Conservation (phyloP, 1,140 invertebrate species). For the Drosophila neocordata region DNA sequence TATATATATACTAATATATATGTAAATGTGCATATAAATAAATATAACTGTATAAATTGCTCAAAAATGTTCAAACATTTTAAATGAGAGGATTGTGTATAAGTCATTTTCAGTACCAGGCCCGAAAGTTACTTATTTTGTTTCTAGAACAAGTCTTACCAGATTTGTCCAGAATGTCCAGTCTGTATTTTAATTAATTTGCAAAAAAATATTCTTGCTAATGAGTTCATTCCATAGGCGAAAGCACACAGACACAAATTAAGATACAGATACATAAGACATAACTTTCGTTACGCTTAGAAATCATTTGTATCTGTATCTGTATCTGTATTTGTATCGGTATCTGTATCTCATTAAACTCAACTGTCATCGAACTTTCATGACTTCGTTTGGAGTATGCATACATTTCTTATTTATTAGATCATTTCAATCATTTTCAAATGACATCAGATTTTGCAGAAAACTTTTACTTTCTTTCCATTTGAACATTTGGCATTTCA, state of each 20-base stretch:
- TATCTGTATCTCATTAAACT: slow-evolving; percentile 11
- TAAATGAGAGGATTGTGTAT: background rate
- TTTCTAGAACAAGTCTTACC: slow-evolving; percentile 5
- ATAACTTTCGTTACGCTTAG: no score
- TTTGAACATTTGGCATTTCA: slow-evolving; percentile 48
- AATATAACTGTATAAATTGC: slow-evolving; percentile 19
- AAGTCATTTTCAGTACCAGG: background rate
- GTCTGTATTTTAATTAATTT: slow-evolving; percentile 30
- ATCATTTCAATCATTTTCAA: slow-evolving; percentile 8
- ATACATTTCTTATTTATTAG: background rate
- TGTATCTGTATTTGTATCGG: background rate
- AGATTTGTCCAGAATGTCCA: background rate
- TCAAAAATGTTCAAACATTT: slow-evolving; percentile 6
- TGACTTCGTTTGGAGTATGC: slow-evolving; percentile 1
- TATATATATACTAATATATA: no score
- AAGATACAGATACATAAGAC: background rate
- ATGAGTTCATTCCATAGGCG: slow-evolving; percentile 4
- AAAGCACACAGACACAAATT: background rate
- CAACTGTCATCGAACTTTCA: slow-evolving; percentile 17
- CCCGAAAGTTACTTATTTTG: background rate
- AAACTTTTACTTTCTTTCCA: slow-evolving; percentile 54
- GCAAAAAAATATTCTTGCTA: slow-evolving; percentile 6
- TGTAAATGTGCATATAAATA: background rate
- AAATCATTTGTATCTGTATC: no score
- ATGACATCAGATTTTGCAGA: slow-evolving; percentile 17